phyloP scores from a whole-genome alignment of 2,888 invertebrate species.

The Unio pictorum region DNA sequence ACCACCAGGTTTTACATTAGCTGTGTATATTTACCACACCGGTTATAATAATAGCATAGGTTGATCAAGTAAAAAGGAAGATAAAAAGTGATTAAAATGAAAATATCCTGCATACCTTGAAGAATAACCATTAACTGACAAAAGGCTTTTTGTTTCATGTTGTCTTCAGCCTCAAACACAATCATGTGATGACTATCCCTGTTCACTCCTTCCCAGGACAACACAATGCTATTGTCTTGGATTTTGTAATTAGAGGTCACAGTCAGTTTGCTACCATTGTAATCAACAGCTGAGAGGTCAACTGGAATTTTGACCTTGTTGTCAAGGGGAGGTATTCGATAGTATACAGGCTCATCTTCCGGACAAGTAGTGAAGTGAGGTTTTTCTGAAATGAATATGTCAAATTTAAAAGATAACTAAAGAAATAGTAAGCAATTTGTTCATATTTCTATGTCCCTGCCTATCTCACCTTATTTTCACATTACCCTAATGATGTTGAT shows the following conservation, averaged over 20 bases:
- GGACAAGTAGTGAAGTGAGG: slow-evolving; percentile 59
- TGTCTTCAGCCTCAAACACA: slow-evolving; percentile 50
- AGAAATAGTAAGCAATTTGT: no score
- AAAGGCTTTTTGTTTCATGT: slow-evolving; percentile 38
- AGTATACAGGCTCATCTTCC: slow-evolving; percentile 39
- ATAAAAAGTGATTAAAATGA: no score
- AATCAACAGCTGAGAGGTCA: slow-evolving; percentile 44
- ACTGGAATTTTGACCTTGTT: slow-evolving; percentile 36
- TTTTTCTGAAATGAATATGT: slow-evolving; percentile 25
- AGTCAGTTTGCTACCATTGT: slow-evolving; percentile 37
- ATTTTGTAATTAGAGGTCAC: slow-evolving; percentile 46
- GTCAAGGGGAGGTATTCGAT: slow-evolving; percentile 34
- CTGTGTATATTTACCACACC: no score
- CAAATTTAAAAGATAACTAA: neutral
- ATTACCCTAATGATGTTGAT: no score
- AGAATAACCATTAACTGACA: slow-evolving; percentile 56
- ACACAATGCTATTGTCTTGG: slow-evolving; percentile 35
- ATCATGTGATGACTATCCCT: slow-evolving; percentile 50
- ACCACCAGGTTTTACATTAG: no score
- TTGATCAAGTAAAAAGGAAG: no score
- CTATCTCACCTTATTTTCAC: no score
- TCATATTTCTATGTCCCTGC: no score
- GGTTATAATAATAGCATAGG: no score
- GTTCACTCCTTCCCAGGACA: slow-evolving; percentile 50
- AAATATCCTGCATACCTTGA: slow-evolving; percentile 38